Base-by-base conservation (phyloP, 2,888 invertebrate species). In the Sinotaia quadrata region DNA sequence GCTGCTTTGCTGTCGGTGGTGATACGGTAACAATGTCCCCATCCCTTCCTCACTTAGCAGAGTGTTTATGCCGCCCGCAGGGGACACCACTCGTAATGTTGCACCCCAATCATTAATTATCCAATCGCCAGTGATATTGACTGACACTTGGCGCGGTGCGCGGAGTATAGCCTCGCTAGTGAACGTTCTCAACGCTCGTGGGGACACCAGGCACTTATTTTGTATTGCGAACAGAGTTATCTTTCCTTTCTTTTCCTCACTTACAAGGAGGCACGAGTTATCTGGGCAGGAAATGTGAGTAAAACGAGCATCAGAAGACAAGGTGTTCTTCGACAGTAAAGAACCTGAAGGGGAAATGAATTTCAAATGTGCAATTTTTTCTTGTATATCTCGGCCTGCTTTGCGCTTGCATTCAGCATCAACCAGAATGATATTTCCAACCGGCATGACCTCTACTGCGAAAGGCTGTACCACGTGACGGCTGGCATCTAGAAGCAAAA, bases 91-190 rank as follows among this genome's bases (percentile, higher is more conserved):
- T 31, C 31, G 41, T 27, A 65, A 4, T 24, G 37, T 37, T 8
- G 27, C 18, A 8, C 56, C 65, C 15, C 33, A 29, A 44, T 65
- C 65, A 27, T 34, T 65, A 56, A 65, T 41, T 47, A 65, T 41
- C 65, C 54, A 65, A 54, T 65, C 65, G 4, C 41, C 65, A 3
- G 56, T 44, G 44, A 65, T 3, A 47, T 33, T 65, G 54, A 65
- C 12, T 31, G 65, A 33, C 65, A 65, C 56, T 31, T 65, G 65
- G 31, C 65, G 44, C 1, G 65, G 65, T 4, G 37, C 15, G 4
- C 3, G 1, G 4, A 58, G 18, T 24, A 47, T 27, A 4, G 29
- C 10, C 10, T 27, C 37, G 44, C 41, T 21, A 10, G 33, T 1
- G 15, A 33, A 33, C 4, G 29, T 29, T 21, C n/a, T 2, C 15